Conservation (phyloP, 2,797 vertebrate species). For the Coregonus suidteri region DNA sequence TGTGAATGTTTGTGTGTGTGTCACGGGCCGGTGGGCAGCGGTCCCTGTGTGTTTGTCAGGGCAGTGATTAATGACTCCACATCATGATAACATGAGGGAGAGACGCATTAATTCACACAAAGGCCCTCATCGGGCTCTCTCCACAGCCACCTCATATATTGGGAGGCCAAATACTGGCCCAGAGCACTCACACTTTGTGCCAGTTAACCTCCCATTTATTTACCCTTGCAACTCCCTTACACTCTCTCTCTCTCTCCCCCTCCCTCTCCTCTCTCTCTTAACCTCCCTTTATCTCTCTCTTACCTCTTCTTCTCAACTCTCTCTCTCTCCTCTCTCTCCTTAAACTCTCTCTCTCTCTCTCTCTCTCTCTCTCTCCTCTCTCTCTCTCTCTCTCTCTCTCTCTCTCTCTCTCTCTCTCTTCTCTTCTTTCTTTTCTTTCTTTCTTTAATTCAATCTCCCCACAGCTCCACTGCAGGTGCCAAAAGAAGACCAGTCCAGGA, state of each 20-base stretch:
- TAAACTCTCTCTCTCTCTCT: not conserved
- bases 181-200: slow-evolving; percentile 53
- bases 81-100: slow-evolving; percentile 74
- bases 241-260: not conserved
- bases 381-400: slow-evolving; percentile 15
- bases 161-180: slow-evolving; percentile 55
- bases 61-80: slow-evolving; percentile 79
- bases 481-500: not conserved
- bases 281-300: no score
- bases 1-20: slow-evolving; percentile 57
- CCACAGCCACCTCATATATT: slow-evolving; percentile 49
- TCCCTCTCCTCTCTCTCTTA: slow-evolving; percentile 1
- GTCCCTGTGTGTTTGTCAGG: slow-evolving; percentile 67
- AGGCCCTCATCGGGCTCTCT: slow-evolving; percentile 64
- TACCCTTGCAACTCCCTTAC: slow-evolving; percentile 39
- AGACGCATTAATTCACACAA: slow-evolving; percentile 73
- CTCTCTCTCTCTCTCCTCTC: slow-evolving; percentile 18
- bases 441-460: not conserved
- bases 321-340: no score
- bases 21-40: slow-evolving; percentile 28
- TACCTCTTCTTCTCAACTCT: no score
- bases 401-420: not conserved
- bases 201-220: slow-evolving; percentile 55
- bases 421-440: no score
- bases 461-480: not conserved